Evolutionary conservation across 2,888 invertebrate species (phyloP).

Genomic region (Ptychoptera contaminata): DNA sequence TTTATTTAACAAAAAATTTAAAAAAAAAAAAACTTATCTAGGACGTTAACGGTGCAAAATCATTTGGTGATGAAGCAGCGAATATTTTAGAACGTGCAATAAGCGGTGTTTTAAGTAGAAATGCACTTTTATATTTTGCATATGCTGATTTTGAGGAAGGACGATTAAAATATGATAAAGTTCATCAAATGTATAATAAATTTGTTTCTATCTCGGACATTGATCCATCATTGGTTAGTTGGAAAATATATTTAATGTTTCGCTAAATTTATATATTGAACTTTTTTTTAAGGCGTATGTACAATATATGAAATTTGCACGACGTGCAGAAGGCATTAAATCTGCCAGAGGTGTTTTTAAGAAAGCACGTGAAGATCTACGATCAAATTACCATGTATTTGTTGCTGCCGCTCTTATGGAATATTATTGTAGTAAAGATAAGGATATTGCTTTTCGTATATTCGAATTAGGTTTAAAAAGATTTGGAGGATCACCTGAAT

Average conservation of each 20-base stretch:
- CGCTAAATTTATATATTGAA: constrained; percentile 6
- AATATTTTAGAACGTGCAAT: constrained; percentile 92
- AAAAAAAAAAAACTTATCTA: constrained; percentile 24
- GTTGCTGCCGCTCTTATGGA: constrained; percentile 98
- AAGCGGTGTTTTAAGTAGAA: constrained; percentile 71
- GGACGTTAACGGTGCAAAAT: constrained; percentile 85
- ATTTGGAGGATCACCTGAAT: constrained; percentile 88
- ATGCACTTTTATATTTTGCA: constrained; percentile 90
- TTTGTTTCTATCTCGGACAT: constrained; percentile 77
- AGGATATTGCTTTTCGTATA: constrained; percentile 88
- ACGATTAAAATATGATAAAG: constrained; percentile 89
- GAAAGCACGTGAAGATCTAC: constrained; percentile 76
- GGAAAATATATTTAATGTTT: not conserved
- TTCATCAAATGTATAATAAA: constrained; percentile 85
- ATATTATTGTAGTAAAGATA: constrained; percentile 97
- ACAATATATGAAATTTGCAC: constrained; percentile 97
- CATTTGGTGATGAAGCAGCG: constrained; percentile 89
- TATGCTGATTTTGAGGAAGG: constrained; percentile 99
- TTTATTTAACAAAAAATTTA: not conserved
- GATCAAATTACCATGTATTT: constrained; percentile 81
- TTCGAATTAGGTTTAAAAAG: constrained; percentile 97
- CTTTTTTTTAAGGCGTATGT: constrained; percentile 59
- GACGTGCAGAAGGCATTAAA: constrained; percentile 95
- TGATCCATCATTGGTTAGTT: constrained; percentile 81
- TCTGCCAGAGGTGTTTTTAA: constrained; percentile 91